Conservation (phyloP, 2,797 vertebrate genomes). For the Poecilia gillii region DNA sequence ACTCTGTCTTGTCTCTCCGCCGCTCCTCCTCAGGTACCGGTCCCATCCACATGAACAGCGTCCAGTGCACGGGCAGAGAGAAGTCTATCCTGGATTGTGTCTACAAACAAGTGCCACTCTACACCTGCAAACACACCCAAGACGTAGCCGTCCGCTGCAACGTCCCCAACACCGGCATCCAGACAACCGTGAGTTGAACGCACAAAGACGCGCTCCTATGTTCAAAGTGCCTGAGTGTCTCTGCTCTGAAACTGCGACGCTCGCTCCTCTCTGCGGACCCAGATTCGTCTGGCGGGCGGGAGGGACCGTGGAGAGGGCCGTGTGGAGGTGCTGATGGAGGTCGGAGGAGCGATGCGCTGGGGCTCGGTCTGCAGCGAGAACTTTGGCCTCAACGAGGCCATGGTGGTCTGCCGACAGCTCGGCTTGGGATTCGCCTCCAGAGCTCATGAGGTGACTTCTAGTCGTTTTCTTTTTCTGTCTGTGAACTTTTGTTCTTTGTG, state of each 20-base stretch:
- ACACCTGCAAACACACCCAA: constrained; percentile 86
- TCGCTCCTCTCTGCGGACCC: constrained; percentile 1
- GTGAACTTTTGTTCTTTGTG: constrained; percentile 24
- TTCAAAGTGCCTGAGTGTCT: neutral
- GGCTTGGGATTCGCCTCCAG: constrained; percentile 92
- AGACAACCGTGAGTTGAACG: constrained; percentile 80
- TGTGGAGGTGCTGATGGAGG: constrained; percentile 90
- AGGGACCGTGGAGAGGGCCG: constrained; percentile 87
- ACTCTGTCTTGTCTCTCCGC: constrained; percentile 13
- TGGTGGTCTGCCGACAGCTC: constrained; percentile 94
- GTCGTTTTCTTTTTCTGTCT: constrained; percentile 16
- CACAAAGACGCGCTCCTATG: neutral
- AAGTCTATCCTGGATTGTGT: constrained; percentile 84
- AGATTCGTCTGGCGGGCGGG: constrained; percentile 93
- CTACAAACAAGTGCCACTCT: constrained; percentile 79
- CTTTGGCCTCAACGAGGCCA: constrained; percentile 95
- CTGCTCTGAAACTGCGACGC: neutral
- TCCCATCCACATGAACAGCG: constrained; percentile 92
- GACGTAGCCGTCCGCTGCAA: constrained; percentile 92
- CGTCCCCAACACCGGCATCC: constrained; percentile 83
- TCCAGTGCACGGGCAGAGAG: constrained; percentile 88
- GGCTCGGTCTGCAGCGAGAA: constrained; percentile 91
- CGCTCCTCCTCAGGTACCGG: constrained; percentile 84
- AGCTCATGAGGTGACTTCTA: constrained; percentile 87
- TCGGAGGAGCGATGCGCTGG: constrained; percentile 86